Evolutionary conservation across 2,113 vertebrate species (phyloP).

Genomic region (Coturnix japonica): DNA sequence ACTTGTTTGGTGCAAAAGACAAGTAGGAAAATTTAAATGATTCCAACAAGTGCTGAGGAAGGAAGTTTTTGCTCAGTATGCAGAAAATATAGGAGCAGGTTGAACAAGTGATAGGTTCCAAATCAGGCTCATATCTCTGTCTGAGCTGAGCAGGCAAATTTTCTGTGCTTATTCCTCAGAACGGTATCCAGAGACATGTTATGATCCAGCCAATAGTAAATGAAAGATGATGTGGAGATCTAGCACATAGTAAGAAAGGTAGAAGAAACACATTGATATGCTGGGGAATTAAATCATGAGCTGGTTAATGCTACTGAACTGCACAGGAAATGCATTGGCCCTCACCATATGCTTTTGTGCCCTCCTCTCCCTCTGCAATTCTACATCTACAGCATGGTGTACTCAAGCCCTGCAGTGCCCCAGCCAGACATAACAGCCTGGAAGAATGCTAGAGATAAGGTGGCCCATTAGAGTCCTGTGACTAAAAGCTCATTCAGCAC

Average conservation of each 20-base stretch:
- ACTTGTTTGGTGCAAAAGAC: neutral
- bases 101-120: neutral
- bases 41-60: neutral
- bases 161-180: neutral
- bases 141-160: neutral
- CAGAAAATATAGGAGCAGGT: conserved; percentile 28
- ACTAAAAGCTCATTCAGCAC: neutral
- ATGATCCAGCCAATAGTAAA: conserved; percentile 9
- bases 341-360: neutral
- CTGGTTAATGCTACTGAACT: neutral
- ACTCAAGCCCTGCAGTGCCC: neutral
- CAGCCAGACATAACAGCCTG: neutral
- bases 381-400: neutral
- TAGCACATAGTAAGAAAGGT: neutral
- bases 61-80: neutral
- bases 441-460: neutral
- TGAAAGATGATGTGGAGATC: neutral
- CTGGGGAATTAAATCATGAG: neutral
- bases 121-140: neutral
- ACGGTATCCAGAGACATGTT: neutral
- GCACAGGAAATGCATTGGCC: neutral
- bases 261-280: neutral
- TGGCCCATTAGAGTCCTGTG: neutral
- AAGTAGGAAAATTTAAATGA: neutral
- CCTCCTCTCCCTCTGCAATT: neutral